phyloP scores from a whole-genome alignment of 2,888 invertebrate species.

The Cartodere bifasciata region DNA sequence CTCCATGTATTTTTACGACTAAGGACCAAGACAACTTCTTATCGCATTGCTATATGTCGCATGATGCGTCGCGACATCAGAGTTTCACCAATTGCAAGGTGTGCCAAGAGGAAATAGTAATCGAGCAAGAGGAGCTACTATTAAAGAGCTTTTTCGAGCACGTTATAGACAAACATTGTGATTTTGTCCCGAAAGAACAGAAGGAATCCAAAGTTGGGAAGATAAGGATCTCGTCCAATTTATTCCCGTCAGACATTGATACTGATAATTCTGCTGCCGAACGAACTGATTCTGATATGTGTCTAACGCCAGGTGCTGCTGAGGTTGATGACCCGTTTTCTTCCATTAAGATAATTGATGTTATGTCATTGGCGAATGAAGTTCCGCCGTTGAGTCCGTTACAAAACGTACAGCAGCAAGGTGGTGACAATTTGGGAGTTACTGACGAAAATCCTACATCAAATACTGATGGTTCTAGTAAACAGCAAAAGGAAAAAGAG shows the following conservation, averaged over 20 bases:
- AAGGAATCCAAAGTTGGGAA: constrained; percentile 11
- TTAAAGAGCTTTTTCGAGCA: constrained; percentile 21
- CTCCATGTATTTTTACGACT: constrained; percentile 25
- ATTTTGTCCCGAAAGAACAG: constrained; percentile 17
- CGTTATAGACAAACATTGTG: too few species aligned
- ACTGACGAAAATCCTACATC: too few species aligned
- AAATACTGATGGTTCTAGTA: too few species aligned
- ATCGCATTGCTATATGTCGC: constrained; percentile 27
- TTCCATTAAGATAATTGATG: constrained; percentile 32
- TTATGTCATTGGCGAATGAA: constrained; percentile 24
- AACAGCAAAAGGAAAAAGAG: too few species aligned
- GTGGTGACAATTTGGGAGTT: constrained; percentile 20
- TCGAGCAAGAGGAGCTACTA: constrained; percentile 4
- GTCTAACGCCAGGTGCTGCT: too few species aligned
- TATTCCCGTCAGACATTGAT: constrained; percentile 6
- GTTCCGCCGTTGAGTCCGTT: constrained; percentile 11
- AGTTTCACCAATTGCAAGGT: constrained; percentile 12
- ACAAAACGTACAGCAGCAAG: constrained; percentile 8
- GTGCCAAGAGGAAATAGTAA: constrained; percentile 9
- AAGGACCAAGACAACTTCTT: constrained; percentile 23
- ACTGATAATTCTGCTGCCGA: too few species aligned
- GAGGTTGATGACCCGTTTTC: constrained; percentile 32
- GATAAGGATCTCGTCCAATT: constrained; percentile 9
- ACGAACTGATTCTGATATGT: too few species aligned
- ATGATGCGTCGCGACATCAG: constrained; percentile 18